Conservation (phyloP, 2,797 vertebrate genomes). For the Adelosebastes latens region DNA sequence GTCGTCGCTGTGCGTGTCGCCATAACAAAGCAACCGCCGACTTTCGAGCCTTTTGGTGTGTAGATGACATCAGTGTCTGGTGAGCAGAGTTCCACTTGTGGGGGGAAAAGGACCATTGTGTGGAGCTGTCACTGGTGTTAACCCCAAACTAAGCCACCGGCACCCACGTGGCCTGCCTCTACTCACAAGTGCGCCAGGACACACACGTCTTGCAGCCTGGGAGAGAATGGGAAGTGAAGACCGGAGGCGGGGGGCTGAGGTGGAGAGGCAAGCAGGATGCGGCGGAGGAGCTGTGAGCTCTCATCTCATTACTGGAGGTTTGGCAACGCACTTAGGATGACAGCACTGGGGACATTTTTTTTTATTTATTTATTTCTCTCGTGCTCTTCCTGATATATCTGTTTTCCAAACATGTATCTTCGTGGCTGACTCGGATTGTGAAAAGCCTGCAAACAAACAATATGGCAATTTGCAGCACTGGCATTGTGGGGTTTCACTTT, state of each 20-base stretch:
- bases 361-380: slow-evolving; percentile 29
- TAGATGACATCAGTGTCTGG: slow-evolving; percentile 76
- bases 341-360: slow-evolving; percentile 54
- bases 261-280: slow-evolving; percentile 56
- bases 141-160: slow-evolving; percentile 59
- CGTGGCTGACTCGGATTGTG: slow-evolving; percentile 37
- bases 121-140: slow-evolving; percentile 67
- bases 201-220: slow-evolving; percentile 64
- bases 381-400: slow-evolving; percentile 52
- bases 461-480: slow-evolving; percentile 46
- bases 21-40: slow-evolving; percentile 72
- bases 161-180: slow-evolving; percentile 72
- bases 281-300: slow-evolving; percentile 57
- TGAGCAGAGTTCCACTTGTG: slow-evolving; percentile 55
- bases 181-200: slow-evolving; percentile 71
- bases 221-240: slow-evolving; percentile 59
- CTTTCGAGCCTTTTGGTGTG: slow-evolving; percentile 34
- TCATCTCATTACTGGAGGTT: slow-evolving; percentile 68
- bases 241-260: slow-evolving; percentile 41
- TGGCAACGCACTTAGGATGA: slow-evolving; percentile 61
- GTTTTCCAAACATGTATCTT: slow-evolving; percentile 72
- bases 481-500: slow-evolving; percentile 53
- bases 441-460: slow-evolving; percentile 69
- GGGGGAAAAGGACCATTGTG: slow-evolving; percentile 43
- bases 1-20: slow-evolving; percentile 62